phyloP scores from a whole-genome alignment of 2,888 invertebrate genomes.

The Drosophila monieri region DNA sequence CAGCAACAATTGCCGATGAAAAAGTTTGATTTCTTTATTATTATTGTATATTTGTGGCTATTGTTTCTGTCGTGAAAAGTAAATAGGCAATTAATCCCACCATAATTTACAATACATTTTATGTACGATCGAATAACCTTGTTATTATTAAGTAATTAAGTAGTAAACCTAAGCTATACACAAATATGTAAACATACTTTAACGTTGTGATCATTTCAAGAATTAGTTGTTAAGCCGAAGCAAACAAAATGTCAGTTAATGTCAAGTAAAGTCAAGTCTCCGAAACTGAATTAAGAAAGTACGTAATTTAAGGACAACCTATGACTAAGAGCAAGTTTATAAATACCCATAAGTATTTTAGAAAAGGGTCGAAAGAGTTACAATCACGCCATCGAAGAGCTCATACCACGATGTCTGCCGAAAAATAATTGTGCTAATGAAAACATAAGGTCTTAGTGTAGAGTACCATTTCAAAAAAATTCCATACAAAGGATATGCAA shows the following conservation, averaged over 20 bases:
- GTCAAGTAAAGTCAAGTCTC: constrained; percentile 32
- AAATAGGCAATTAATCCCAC: constrained; percentile 81
- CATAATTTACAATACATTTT: constrained; percentile 82
- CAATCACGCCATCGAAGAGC: constrained; percentile 20
- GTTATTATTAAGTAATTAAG: constrained; percentile 46
- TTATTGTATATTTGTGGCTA: constrained; percentile 30
- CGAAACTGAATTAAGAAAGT: constrained; percentile 18
- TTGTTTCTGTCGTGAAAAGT: constrained; percentile 56
- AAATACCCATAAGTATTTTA: constrained; percentile 12
- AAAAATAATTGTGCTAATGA: background rate
- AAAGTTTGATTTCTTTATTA: constrained; percentile 25
- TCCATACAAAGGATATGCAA: no score
- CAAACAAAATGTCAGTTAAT: constrained; percentile 34
- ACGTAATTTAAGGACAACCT: constrained; percentile 15
- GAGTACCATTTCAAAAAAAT: no score
- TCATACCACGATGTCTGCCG: background rate
- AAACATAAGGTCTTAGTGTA: background rate
- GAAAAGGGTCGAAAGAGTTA: constrained; percentile 11
- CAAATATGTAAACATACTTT: constrained; percentile 58
- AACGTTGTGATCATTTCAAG: constrained; percentile 82
- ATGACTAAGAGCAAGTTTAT: constrained; percentile 1
- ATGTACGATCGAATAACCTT: constrained; percentile 52
- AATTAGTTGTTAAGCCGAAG: constrained; percentile 63
- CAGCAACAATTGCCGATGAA: constrained; percentile 37
- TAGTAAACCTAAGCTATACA: constrained; percentile 44